Base-by-base conservation (phyloP, 2,888 invertebrate species). In the Drepana falcataria region DNA sequence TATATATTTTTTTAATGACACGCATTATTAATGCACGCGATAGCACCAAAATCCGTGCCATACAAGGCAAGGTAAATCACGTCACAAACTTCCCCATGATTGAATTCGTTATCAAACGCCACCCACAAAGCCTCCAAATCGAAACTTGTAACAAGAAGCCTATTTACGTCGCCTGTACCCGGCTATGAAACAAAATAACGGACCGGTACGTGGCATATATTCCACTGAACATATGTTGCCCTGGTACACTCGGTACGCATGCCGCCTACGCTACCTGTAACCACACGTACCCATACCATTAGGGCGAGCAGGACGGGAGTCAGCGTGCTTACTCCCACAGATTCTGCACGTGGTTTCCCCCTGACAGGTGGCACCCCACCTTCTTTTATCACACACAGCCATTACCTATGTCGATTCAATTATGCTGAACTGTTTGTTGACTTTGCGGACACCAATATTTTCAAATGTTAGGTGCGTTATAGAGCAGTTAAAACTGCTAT, bases 341-440 rank as follows among this genome's bases (percentile, higher is more conserved):
- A 48, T 48, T 58, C 69, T 69, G 68, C 83, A 81, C 79, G 76
- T 81, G 77, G 63, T 57, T 34, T 58, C 71, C 65, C 68, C 66
- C 60, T 56, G 55, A 63, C 77, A 75, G 73, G 77, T 77, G 65
- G 69, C 64, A 56, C 55, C 59, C 66, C 64, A 59, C 65, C 63
- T 65, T 63, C 69, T 71, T 72, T 75, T 77, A 78, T 73, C 61
- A 53, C 49, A 35, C 71, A 69, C 67, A 62, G 71, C 72, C 73
- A 76, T 77, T 78, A 75, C 73, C 75, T 73, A 74, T 75, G 83
- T 76, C 78, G 77, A 81, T 83, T 84, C 81, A 85, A 85, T 86
- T 86, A 82, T 73, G 73, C 73, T 75, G 77, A 83, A 81, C 73
- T 84, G 85, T 83, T 85, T 84, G 85, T 83, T 85, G 81, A 84